A percentile compares a stretch with the other conserved stretches of the same genome.
Evolutionary conservation across 2,797 vertebrate species (phyloP).

Genomic region (Numenius phaeopus): DNA sequence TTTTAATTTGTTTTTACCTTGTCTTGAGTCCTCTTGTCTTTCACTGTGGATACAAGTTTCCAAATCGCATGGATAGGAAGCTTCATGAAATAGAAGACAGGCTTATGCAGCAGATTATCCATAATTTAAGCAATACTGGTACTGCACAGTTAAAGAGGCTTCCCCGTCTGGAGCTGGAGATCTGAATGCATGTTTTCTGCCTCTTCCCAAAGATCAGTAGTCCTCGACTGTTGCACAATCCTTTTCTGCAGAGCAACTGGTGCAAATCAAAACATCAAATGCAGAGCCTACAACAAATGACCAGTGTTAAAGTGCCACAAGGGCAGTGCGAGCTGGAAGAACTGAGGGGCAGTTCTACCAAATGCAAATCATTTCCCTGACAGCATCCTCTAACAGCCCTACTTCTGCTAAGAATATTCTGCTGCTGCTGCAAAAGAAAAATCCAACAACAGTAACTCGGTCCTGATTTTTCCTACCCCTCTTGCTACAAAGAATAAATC

Average conservation of each 20-base stretch:
- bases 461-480: conserved; percentile 54
- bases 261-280: conserved; percentile 47
- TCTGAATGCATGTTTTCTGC: neutral
- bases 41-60: conserved; percentile 45
- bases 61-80: conserved; percentile 55
- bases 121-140: conserved; percentile 48
- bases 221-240: neutral
- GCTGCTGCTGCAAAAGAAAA: neutral
- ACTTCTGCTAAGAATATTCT: conserved; percentile 53
- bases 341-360: conserved; percentile 38
- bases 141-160: conserved; percentile 10
- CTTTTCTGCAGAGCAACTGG: conserved; percentile 36
- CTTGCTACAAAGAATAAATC: conserved; percentile 41
- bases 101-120: conserved; percentile 70
- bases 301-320: conserved; percentile 50
- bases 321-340: conserved; percentile 10
- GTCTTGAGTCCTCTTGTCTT: conserved; percentile 60
- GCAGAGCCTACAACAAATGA: conserved; percentile 29
- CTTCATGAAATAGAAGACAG: conserved; percentile 62
- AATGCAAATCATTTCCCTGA: conserved; percentile 59
- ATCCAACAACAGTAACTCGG: conserved; percentile 45
- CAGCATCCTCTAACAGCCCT: conserved; percentile 33
- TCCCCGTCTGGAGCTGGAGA: neutral
- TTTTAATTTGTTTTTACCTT: conserved; percentile 63
- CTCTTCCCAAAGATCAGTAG: neutral